Evolutionary conservation across 2,113 vertebrate genomes (phyloP), one percentile per base, ranked within the genome.

Genomic region (Chrysemys picta): DNA sequence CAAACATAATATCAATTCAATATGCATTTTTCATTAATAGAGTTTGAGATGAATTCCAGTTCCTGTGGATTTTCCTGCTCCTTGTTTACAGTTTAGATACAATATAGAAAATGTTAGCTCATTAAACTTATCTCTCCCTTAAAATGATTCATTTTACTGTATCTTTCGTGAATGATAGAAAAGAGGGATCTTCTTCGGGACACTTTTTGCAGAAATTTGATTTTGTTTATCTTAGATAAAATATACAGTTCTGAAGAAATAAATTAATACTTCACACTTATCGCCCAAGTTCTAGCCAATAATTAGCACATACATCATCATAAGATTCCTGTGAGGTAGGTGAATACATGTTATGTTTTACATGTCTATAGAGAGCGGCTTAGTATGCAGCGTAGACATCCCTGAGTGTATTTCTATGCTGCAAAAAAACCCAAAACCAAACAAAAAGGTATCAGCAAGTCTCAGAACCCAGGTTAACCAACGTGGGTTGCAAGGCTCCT

Each of bases 301-400:
- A 83, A 42, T 87, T 97, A 94, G 85, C 53, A 87, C 82, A 89
- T 81, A 94, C 91, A 59, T 88, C 75, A 87, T 85, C 83, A 94
- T 91, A 91, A 92, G 79, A 91, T 93, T 94, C 81, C 89, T 94
- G 79, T 85, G 88, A 93, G 82, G 75, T 85, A 92, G 75, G 50
- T 76, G 89, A 95, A 91, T 69, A 69, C 79, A 5, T 93, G 93
- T 95, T 96, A 94, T 96, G 95, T 96, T 97, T 97, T 95, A 97
- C 96, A 96, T 80, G 91, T 95, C 94, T 84, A 89, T 94, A 82
- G 89, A 91, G 21, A 90, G 89, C 3, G 8, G 62, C 35, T 21
- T 69, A n/a, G 35, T 69, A 35, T n/a, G 31, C 35, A 21, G 35
- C 8, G 14, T 65, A 65, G 62, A n/a, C 31, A n/a, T 31, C 31